Evolutionary conservation across 1,140 invertebrate species (phyloP), one percentile per base, ranked within the genome.

Genomic region (Heterodera schachtii): DNA sequence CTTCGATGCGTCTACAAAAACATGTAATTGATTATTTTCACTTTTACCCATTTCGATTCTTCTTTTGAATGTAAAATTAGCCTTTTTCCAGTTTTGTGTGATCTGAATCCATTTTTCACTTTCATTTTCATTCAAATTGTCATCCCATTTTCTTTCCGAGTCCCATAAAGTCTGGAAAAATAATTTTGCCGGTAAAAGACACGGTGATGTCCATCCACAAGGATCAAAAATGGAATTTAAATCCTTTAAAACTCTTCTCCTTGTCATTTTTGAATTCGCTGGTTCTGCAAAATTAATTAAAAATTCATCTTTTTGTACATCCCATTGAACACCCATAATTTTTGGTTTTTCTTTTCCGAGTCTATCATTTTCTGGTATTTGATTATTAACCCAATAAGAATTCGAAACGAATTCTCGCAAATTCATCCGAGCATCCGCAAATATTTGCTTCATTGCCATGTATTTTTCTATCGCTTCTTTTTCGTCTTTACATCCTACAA

Each of bases 351-450:
- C 52, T 21, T 60, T 77, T 6, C 52, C 75, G 7, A 44, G 19
- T 77, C 75, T 77, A 41, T 77, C 75, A 16, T 0, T 43, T 13
- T 67, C 52, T 16, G 49, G 75, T 70, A 77, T n/a, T 7, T 60
- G 44, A 16, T 43, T 19, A 49, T 49, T 52, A 41, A 49, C 75
- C n/a, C 31, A 6, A 19, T 52, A 11, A 1, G 75, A 46, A 67
- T 77, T 77, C 3, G 75, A 77, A 11, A 52, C 43, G 3, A 77
- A 77, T 52, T 77, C 75, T 3, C 75, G 41, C 9, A 77, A 46
- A 77, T 77, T 77, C 75, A 77, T 77, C 13, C 16, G 21, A 3
- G 75, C 75, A 8, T 77, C 75, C 3, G 16, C 3, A 5, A 77
- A 77, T 41, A 77, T 19, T 67, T n/a, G 11, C 67, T 76, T 76